Base-by-base conservation (phyloP, 2,113 vertebrate genomes). In the Mormoops blainvillei region DNA sequence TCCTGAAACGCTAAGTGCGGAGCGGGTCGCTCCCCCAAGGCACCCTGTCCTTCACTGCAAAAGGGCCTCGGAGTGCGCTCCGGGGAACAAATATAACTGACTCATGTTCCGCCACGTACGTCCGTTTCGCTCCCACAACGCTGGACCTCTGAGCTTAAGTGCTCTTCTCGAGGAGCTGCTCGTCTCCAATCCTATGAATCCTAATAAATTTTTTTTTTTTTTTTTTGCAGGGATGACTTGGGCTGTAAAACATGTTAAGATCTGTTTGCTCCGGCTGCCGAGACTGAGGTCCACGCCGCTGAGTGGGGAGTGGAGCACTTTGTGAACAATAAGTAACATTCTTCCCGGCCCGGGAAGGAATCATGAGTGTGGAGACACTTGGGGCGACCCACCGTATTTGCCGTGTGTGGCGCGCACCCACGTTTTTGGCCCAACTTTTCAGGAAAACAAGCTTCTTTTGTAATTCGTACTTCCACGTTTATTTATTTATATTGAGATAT, bases 241-340 rank as follows among this genome's bases (percentile, higher is more conserved):
- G 56, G 7, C 56, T 26, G 82, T 61, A 63, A 94, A 97, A 96
- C 67, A 43, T 54, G 93, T 95, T 94, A 91, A 95, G 89, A 96
- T 97, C 80, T 76, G 78, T 96, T 97, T 97, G 90, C 85, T 95
- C 33, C 82, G 91, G 95, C 93, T 48, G 76, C 83, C 92, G 94
- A 74, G 5, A 22, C 65, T 22, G n/a, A n/a, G n/a, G n/a, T n/a
- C n/a, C n/a, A n/a, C n/a, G n/a, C n/a, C n/a, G n/a, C n/a, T n/a
- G n/a, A n/a, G n/a, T n/a, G n/a, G n/a, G n/a, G n/a, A n/a, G n/a
- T n/a, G n/a, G n/a, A n/a, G n/a, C 22, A 24, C 54, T 26, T 11
- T 24, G 11, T 11, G 56, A 97, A 89, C 14, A 87, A 67, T 16
- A 1, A 52, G 28, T 0, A 5, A 13, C 18, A 58, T 52, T 6